Percentiles rank a stretch among this genome's conserved stretches.
Evolutionary conservation across 2,797 vertebrate genomes (phyloP).

Genomic region (Phylloscopus collybita): DNA sequence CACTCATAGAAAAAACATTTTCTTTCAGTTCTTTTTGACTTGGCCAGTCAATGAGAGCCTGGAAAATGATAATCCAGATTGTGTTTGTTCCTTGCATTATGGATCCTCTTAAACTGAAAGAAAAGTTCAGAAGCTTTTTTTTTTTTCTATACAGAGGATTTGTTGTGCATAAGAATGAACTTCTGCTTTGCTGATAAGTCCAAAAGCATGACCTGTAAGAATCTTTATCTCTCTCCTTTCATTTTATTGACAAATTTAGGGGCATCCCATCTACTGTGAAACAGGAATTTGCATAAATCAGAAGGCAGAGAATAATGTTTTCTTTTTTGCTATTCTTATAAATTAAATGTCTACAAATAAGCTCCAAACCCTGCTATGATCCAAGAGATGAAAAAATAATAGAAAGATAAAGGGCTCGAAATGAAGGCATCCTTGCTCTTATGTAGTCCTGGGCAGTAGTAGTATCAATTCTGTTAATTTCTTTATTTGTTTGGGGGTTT

Average conservation of each 20-base stretch:
- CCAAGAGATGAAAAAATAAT: neutral
- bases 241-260: constrained; percentile 55
- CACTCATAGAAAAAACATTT: neutral
- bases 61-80: neutral
- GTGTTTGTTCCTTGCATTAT: neutral
- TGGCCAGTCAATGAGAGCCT: neutral
- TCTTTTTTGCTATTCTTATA: neutral
- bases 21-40: neutral
- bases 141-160: neutral
- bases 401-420: neutral
- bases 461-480: neutral
- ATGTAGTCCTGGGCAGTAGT: neutral
- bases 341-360: neutral
- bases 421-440: neutral
- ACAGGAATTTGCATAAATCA: constrained; percentile 57
- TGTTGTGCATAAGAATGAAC: constrained; percentile 36
- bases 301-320: neutral
- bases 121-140: neutral
- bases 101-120: neutral
- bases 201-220: constrained; percentile 11
- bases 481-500: neutral
- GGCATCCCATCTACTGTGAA: neutral
- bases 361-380: neutral
- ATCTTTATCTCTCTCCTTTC: constrained; percentile 40
- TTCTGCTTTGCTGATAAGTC: constrained; percentile 13